Conservation (phyloP, 2,113 vertebrate species). For the Laticauda colubrina region DNA sequence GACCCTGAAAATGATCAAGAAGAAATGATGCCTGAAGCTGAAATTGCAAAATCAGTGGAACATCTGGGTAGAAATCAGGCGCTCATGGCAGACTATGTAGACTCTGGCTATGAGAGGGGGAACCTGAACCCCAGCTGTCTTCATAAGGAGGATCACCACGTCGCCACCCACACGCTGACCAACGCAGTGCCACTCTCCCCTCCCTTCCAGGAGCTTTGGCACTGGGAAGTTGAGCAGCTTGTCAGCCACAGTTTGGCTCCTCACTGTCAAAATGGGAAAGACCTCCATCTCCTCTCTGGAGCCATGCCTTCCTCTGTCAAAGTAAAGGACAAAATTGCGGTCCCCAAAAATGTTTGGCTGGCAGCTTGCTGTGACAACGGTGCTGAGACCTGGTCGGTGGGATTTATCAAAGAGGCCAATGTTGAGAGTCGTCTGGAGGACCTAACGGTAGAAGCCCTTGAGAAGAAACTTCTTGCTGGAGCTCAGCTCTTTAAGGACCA, state of each 20-base stretch:
- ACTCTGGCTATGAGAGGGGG: conserved; percentile 63
- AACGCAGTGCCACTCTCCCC: conserved; percentile 66
- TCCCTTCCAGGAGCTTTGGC: conserved; percentile 67
- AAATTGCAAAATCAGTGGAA: conserved; percentile 40
- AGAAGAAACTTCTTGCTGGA: conserved; percentile 63
- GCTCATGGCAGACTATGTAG: conserved; percentile 68
- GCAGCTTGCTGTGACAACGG: conserved; percentile 73
- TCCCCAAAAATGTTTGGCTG: conserved; percentile 73
- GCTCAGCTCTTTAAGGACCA: conserved; percentile 65
- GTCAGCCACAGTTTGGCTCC: conserved; percentile 66
- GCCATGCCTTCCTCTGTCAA: conserved; percentile 62
- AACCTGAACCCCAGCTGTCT: conserved; percentile 69
- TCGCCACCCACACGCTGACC: conserved; percentile 62
- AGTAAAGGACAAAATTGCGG: conserved; percentile 60
- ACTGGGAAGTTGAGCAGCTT: conserved; percentile 59
- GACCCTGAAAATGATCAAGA: conserved; percentile 63
- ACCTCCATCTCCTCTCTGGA: conserved; percentile 68
- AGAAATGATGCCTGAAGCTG: conserved; percentile 57
- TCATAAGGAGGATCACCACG: conserved; percentile 51
- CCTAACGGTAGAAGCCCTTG: conserved; percentile 63
- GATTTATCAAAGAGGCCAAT: conserved; percentile 56
- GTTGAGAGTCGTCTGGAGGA: conserved; percentile 60
- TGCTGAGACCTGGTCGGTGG: conserved; percentile 69
- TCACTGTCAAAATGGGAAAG: conserved; percentile 62
- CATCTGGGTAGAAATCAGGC: conserved; percentile 72